These are phyloP conservation scores for Blastobasis adustella DNA, from an alignment of 2,888 invertebrate species.

Conservation along the genomic window DNA sequence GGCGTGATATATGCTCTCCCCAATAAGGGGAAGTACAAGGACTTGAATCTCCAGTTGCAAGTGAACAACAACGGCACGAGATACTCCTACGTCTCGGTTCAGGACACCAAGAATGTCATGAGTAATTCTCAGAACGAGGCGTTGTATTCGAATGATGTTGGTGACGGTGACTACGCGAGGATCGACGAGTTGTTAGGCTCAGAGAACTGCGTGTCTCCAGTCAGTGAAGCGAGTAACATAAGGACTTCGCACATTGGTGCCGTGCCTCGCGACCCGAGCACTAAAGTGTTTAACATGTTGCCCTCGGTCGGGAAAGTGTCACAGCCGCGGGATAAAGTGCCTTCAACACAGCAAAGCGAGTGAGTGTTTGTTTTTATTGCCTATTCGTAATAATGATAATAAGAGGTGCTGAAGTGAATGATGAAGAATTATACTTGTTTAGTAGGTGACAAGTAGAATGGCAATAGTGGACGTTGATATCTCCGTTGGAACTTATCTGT, in stretches of 20 bases:
- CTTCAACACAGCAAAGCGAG: conserved; percentile 46
- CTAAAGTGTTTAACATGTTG: conserved; percentile 54
- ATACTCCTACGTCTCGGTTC: conserved; percentile 65
- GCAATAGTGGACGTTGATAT: too few relatives aligned
- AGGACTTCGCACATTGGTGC: conserved; percentile 62
- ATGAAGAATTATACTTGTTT: too few relatives aligned
- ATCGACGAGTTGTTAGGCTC: conserved; percentile 61
- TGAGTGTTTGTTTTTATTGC: conserved; percentile 30
- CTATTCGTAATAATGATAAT: too few relatives aligned
- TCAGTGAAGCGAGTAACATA: conserved; percentile 50
- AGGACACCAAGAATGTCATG: conserved; percentile 63
- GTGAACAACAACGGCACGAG: conserved; percentile 67
- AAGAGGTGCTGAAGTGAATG: too few relatives aligned
- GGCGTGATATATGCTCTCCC: conserved; percentile 69
- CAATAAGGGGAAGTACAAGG: conserved; percentile 69
- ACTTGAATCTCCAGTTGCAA: conserved; percentile 62
- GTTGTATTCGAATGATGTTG: conserved; percentile 56
- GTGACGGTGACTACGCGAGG: conserved; percentile 62
- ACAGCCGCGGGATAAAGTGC: conserved; percentile 56
- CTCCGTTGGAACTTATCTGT: too few relatives aligned
- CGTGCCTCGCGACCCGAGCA: conserved; percentile 30
- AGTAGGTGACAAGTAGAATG: too few relatives aligned
- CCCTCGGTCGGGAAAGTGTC: conserved; percentile 61
- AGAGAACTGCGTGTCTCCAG: conserved; percentile 63
- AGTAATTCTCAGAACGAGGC: conserved; percentile 66